Evolutionary conservation across 2,113 vertebrate species (phyloP).

Genomic region (Cinclus cinclus): DNA sequence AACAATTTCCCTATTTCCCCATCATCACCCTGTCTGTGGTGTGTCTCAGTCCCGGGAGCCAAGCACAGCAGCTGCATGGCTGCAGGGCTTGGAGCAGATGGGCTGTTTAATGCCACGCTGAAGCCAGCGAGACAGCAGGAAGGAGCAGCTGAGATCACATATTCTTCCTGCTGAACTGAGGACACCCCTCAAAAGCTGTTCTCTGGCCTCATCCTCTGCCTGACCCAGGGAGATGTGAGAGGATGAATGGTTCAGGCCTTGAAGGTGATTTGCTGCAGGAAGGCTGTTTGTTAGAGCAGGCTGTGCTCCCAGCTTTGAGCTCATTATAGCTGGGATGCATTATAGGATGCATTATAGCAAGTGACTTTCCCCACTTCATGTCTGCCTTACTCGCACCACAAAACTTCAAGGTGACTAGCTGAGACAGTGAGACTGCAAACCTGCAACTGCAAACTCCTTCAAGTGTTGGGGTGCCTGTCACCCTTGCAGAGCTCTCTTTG

Average conservation of each 20-base stretch:
- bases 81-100: constrained; percentile 40
- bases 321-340: background rate
- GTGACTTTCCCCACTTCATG: background rate
- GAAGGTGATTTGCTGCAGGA: background rate
- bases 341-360: background rate
- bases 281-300: background rate
- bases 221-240: background rate
- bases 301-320: background rate
- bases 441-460: background rate
- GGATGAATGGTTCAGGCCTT: background rate
- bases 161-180: constrained; percentile 24
- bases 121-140: background rate
- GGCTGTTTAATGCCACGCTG: background rate
- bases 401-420: background rate
- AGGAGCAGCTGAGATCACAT: constrained; percentile 32
- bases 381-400: background rate
- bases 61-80: background rate
- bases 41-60: background rate
- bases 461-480: background rate
- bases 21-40: background rate
- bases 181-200: background rate
- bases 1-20: background rate
- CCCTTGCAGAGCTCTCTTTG: background rate
- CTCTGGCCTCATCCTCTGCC: background rate
- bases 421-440: background rate